Base-by-base conservation (phyloP, 2,797 vertebrate genomes). In the Hoplostethus atlanticus region DNA sequence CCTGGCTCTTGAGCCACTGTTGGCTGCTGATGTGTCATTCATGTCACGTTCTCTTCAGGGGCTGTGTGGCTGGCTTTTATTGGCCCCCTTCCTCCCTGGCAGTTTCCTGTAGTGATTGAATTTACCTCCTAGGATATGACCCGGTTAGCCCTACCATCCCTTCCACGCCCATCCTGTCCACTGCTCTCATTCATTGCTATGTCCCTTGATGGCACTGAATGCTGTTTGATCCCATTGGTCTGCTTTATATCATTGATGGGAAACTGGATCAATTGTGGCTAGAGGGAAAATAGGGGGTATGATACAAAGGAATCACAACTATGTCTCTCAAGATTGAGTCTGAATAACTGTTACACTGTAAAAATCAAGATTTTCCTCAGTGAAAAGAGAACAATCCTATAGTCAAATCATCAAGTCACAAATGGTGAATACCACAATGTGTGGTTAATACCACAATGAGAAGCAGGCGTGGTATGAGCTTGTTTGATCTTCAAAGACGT, bases 61-160 rank as follows among this genome's bases (percentile, higher is more conserved):
- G 46, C 64, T 44, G 63, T 68, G 48, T 46, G 68, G 68, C 81
- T 84, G 76, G 31, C 71, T 80, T 88, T 87, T 84, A 88, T 87
- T 87, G 83, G 76, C 59, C 55, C 55, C 30, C 61, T 76, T 82
- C 81, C 76, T 83, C 71, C 40, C 70, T 36, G 68, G 71, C 84
- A 77, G 81, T 80, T 91, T 93, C 91, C 92, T 87, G 87, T 82
- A 77, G 70, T 91, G 88, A 93, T 92, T 92, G 72, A 90, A 91
- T 93, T 92, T 85, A 81, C 79, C 80, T 88, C 83, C 63, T 80
- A 89, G 84, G 87, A 92, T 89, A 76, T 85, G 85, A 89, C 87
- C 81, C 74, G 83, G 16, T 64, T 58, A 0, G 76, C 73, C 73
- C 58, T 17, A 78, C 72, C 60, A 63, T 81, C 71, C 36, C 70